These are phyloP conservation scores for Hippocampus zosterae DNA, from an alignment of 2,113 vertebrate genomes.

Conservation along the genomic window DNA sequence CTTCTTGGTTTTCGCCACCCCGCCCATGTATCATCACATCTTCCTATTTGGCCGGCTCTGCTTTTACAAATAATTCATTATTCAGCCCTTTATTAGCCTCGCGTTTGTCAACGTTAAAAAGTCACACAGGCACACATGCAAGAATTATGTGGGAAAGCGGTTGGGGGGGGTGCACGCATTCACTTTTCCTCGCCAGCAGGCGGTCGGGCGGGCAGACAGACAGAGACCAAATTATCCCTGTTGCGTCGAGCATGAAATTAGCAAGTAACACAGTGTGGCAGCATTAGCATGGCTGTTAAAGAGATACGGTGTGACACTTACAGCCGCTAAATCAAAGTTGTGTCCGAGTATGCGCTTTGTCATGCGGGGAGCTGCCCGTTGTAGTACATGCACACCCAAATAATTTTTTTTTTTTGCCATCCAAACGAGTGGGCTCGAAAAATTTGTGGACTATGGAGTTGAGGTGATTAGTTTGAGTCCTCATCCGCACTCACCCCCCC, in stretches of 20 bases:
- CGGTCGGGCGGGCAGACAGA: constrained; percentile 36
- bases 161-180: neutral
- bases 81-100: neutral
- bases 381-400: neutral
- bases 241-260: constrained; percentile 69
- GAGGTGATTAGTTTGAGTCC: neutral
- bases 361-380: constrained; percentile 23
- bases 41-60: constrained; percentile 11
- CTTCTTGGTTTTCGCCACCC: neutral
- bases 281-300: constrained; percentile 64
- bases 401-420: neutral
- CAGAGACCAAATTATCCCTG: constrained; percentile 64
- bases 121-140: constrained; percentile 6
- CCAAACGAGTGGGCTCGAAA: too few relatives aligned
- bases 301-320: constrained; percentile 51
- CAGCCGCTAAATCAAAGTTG: constrained; percentile 38
- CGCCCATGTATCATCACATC: neutral
- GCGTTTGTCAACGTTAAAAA: constrained; percentile 15
- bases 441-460: neutral
- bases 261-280: constrained; percentile 65
- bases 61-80: neutral
- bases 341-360: constrained; percentile 19
- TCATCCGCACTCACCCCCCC: neutral
- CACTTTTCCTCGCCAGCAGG: constrained; percentile 22
- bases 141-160: constrained; percentile 20